A percentile compares a stretch with the other conserved stretches of the same genome.
Conservation (phyloP, 2,888 invertebrate species). For the Keiferia lycopersicella region DNA sequence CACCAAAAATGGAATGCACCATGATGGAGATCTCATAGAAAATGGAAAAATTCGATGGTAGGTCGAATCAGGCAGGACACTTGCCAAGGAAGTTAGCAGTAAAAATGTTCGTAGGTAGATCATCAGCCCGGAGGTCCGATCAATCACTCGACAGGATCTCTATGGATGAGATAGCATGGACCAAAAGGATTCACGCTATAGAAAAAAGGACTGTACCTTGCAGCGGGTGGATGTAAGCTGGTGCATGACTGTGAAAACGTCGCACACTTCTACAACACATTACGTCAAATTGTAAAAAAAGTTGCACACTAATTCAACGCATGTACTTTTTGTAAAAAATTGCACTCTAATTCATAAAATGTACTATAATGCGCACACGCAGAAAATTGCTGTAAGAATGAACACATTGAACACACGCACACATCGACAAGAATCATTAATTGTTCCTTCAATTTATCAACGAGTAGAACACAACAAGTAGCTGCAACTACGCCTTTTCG, state of each 20-base stretch:
- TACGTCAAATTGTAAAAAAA: slow-evolving; percentile 36
- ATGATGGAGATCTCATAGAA: too few species aligned
- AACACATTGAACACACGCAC: slow-evolving; percentile 40
- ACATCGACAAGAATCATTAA: slow-evolving; percentile 50
- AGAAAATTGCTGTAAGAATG: neutral
- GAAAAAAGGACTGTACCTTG: too few species aligned
- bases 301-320: slow-evolving; percentile 51
- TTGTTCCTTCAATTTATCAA: slow-evolving; percentile 60
- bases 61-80: too few species aligned
- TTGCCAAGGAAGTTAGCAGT: too few species aligned
- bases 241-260: slow-evolving; percentile 36
- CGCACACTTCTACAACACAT: slow-evolving; percentile 51
- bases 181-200: too few species aligned
- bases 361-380: slow-evolving; percentile 38
- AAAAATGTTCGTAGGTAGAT: too few species aligned
- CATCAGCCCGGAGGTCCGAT: too few species aligned
- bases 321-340: slow-evolving; percentile 38
- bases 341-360: neutral
- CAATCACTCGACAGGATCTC: too few species aligned
- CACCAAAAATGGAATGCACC: too few species aligned
- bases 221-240: slow-evolving; percentile 26
- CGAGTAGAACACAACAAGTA: slow-evolving; percentile 38
- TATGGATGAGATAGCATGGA: too few species aligned
- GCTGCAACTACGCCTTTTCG: slow-evolving; percentile 49
- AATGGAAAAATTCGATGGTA: too few species aligned